These are phyloP conservation scores for Saxidomus purpurata DNA, from an alignment of 1,140 invertebrate genomes.

Conservation along the genomic window DNA sequence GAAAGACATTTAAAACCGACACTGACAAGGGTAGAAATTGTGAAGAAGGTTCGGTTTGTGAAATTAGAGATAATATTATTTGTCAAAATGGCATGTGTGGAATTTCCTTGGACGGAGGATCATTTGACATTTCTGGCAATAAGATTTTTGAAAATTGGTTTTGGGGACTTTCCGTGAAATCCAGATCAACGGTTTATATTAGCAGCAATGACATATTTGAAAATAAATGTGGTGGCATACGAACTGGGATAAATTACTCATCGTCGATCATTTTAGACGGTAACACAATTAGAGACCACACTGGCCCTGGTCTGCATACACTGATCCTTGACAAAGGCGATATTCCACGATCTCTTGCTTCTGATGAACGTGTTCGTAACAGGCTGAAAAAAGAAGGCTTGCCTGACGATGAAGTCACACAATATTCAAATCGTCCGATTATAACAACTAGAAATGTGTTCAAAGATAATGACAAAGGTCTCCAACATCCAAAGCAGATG, in stretches of 20 bases:
- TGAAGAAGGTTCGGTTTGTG: no score
- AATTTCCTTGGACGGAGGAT: neutral
- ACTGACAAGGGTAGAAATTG: neutral
- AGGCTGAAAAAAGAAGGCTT: neutral
- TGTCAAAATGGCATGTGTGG: no score
- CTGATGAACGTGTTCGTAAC: no score
- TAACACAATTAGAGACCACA: conserved; percentile 53
- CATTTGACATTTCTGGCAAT: no score
- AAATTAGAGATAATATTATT: no score
- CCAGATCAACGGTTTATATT: conserved; percentile 15
- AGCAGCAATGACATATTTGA: conserved; percentile 18
- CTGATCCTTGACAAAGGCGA: no score
- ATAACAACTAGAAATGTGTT: conserved; percentile 6
- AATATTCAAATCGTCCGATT: neutral
- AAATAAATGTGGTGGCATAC: no score
- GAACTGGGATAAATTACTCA: conserved; percentile 48
- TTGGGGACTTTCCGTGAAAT: conserved; percentile 41
- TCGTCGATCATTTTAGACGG: conserved; percentile 39
- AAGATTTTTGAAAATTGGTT: conserved; percentile 50
- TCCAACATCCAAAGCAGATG: neutral
- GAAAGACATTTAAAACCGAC: no score
- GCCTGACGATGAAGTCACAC: neutral
- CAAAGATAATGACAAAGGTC: neutral
- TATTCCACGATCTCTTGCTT: no score
- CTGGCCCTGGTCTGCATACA: conserved; percentile 29